Evolutionary conservation across 2,797 vertebrate genomes (phyloP), one percentile per base, ranked within the genome.

Genomic region (Sebastes minor): DNA sequence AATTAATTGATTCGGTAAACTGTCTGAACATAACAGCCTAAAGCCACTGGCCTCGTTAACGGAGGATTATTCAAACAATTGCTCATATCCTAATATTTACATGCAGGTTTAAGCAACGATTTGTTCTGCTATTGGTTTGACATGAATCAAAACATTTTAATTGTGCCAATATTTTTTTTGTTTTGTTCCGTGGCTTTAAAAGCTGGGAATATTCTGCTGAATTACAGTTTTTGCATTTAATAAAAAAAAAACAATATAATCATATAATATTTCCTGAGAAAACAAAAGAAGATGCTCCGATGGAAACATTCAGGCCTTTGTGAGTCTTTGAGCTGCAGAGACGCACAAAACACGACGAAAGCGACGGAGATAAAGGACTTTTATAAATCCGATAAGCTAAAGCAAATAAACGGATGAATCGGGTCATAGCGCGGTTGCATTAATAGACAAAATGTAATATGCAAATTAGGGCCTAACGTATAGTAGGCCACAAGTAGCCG

Each of bases 381-480:
- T 16, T 4, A 22, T 28, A 11, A 62, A 62, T 18, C 35, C 6
- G 74, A 4, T 74, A 4, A 42, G 5, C 22, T 13, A 32, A 71
- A 76, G 16, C 30, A 70, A 83, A 86, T 75, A 73, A 64, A 71
- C 13, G 1, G 5, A 42, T 33, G 60, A 49, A 46, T 70, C 12
- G 9, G 3, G 4, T 2, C 11, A 25, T 35, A 23, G 20, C 4
- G 2, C 27, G 14, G 57, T 2, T 55, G 8, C 46, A 25, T 74
- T 62, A 61, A 69, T 8, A 30, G 46, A 64, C 27, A 22, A 81
- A 76, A 72, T 56, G 49, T 5, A 64, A 85, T 60, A 76, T 32
- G 28, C 27, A 20, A 59, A 77, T 4, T 16, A 64, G 62, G 30
- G 20, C 30, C 60, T 62, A 56, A 67, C n/a, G 4, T 2, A 32